Evolutionary conservation across 2,797 vertebrate species (phyloP).

Genomic region (Novumbra hubbsi): DNA sequence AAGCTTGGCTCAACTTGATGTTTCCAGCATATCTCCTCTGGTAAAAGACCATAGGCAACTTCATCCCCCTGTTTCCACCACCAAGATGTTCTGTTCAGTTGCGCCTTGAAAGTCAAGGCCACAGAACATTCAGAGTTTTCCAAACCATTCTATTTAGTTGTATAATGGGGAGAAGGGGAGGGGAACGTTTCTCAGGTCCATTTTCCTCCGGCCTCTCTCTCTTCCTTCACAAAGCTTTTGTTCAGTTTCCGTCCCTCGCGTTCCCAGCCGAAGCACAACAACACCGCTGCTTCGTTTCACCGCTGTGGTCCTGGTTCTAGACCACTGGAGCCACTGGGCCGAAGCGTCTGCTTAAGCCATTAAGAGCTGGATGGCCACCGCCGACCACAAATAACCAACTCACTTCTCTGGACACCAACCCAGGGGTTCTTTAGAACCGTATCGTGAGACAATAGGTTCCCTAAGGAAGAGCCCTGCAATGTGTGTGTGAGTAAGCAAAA

Average conservation of each 20-base stretch:
- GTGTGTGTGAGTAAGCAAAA: background rate
- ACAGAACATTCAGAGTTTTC: conserved; percentile 50
- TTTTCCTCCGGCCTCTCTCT: conserved; percentile 49
- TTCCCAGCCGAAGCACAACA: conserved; percentile 52
- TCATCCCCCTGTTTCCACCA: conserved; percentile 51
- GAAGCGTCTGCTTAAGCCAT: conserved; percentile 66
- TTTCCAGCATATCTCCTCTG: background rate
- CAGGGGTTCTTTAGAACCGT: conserved; percentile 17
- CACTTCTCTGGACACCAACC: conserved; percentile 48
- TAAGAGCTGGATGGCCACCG: conserved; percentile 51
- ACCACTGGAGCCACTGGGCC: conserved; percentile 56
- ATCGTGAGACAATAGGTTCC: background rate
- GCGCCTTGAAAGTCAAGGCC: conserved; percentile 45
- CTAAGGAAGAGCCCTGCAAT: background rate
- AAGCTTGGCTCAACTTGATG: background rate
- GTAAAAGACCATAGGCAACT: conserved; percentile 15
- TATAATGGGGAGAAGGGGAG: conserved; percentile 30
- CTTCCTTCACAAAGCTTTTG: conserved; percentile 47
- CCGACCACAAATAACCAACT: conserved; percentile 55
- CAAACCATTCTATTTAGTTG: conserved; percentile 48
- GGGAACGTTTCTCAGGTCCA: conserved; percentile 18
- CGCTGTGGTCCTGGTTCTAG: conserved; percentile 43
- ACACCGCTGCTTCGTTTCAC: conserved; percentile 63
- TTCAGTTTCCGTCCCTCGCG: conserved; percentile 72
- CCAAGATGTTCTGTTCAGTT: conserved; percentile 34